phyloP scores from a whole-genome alignment of 2,888 invertebrate genomes.

The Tipula confusa region DNA sequence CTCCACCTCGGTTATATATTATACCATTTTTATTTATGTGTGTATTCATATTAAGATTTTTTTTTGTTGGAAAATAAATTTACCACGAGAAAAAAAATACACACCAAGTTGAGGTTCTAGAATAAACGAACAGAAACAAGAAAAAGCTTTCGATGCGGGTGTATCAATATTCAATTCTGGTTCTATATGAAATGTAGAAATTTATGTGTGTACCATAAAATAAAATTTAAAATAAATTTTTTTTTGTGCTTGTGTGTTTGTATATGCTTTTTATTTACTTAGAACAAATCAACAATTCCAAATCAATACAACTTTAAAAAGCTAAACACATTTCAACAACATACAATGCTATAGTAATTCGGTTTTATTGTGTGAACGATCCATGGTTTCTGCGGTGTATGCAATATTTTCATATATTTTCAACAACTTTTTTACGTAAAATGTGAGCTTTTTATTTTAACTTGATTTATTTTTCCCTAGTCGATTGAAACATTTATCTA shows the following conservation, averaged over 20 bases:
- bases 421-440: no score
- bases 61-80: neutral
- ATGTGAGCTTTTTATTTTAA: no score
- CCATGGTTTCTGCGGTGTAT: no score
- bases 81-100: neutral
- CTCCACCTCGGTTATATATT: neutral
- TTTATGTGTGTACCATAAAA: neutral
- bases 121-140: neutral
- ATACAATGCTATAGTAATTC: no score
- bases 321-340: neutral
- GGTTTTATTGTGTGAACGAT: no score
- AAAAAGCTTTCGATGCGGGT: neutral
- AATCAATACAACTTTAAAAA: neutral
- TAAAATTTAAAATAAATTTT: neutral
- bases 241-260: neutral
- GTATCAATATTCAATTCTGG: neutral
- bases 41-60: neutral
- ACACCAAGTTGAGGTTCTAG: neutral
- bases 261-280: constrained; percentile 7
- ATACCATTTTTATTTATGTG: neutral
- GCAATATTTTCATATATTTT: no score
- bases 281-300: neutral
- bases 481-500: no score
- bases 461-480: no score
- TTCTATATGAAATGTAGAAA: neutral